Percentiles rank a stretch among this genome's conserved stretches.
Evolutionary conservation across 1,140 invertebrate genomes (phyloP).

Genomic region (Chymomyza costata): DNA sequence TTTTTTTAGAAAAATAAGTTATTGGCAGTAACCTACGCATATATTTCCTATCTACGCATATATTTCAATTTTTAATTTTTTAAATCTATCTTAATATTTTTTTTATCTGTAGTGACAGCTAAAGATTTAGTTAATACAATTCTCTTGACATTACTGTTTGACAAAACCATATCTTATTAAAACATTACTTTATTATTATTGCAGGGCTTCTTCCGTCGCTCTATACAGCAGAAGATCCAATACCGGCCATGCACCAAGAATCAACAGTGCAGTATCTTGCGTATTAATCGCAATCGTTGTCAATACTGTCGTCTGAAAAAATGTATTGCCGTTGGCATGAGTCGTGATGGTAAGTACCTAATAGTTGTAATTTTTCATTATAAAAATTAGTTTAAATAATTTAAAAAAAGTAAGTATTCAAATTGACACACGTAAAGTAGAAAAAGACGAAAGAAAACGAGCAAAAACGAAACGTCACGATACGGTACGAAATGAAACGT

Average conservation of each 20-base stretch:
- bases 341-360: conserved; percentile 90
- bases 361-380: not conserved
- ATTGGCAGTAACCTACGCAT: too few relatives aligned
- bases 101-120: too few relatives aligned
- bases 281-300: conserved; percentile 97
- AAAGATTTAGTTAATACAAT: too few relatives aligned
- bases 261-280: conserved; percentile 96
- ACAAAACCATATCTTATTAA: too few relatives aligned
- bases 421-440: conserved; percentile 11
- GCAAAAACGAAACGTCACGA: conserved; percentile 2
- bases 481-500: conserved; percentile 18
- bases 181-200: conserved; percentile 59
- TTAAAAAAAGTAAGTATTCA: not conserved
- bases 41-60: too few relatives aligned
- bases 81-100: not conserved
- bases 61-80: not conserved
- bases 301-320: conserved; percentile 98
- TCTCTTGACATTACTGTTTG: not conserved
- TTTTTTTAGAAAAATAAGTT: too few relatives aligned
- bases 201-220: conserved; percentile 90
- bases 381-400: not conserved
- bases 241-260: conserved; percentile 98
- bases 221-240: conserved; percentile 98
- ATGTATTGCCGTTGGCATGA: conserved; percentile 99
- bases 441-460: conserved; percentile 8